Evolutionary conservation across 2,113 vertebrate genomes (phyloP).

Genomic region (Toxostoma redivivum): DNA sequence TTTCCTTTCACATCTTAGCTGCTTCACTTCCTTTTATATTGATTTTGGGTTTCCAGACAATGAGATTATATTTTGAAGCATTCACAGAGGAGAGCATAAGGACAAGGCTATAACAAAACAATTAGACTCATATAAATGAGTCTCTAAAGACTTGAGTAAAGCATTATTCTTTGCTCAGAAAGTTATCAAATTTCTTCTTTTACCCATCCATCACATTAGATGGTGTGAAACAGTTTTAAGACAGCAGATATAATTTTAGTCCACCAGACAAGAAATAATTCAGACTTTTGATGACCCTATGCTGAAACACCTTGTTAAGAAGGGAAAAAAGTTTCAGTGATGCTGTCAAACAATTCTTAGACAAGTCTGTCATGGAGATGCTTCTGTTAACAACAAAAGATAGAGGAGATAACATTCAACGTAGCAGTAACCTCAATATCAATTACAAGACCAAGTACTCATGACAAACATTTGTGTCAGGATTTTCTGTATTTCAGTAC

Average conservation of each 20-base stretch:
- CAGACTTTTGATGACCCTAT: not conserved
- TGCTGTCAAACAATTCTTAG: not conserved
- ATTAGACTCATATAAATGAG: conserved; percentile 30
- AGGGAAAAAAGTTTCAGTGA: not conserved
- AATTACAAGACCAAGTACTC: not conserved
- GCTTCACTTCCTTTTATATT: conserved; percentile 30
- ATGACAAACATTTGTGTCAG: not conserved
- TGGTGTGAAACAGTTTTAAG: not conserved
- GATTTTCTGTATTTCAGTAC: not conserved
- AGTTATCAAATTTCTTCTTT: not conserved
- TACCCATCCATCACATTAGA: not conserved
- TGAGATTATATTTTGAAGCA: conserved; percentile 37
- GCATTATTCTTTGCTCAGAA: not conserved
- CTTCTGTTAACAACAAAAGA: not conserved
- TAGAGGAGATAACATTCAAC: not conserved
- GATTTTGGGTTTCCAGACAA: conserved; percentile 42
- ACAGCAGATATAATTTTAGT: not conserved
- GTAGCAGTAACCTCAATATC: not conserved
- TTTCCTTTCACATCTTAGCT: not conserved
- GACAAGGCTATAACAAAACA: conserved; percentile 39
- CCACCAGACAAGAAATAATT: not conserved
- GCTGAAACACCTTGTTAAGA: not conserved
- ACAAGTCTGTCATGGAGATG: not conserved
- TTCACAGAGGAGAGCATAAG: not conserved
- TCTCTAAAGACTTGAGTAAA: not conserved